A percentile compares a stretch with the other conserved stretches of the same genome.
Conservation (phyloP, 1,140 invertebrate genomes). For the Caenorhabditis briggsae region DNA sequence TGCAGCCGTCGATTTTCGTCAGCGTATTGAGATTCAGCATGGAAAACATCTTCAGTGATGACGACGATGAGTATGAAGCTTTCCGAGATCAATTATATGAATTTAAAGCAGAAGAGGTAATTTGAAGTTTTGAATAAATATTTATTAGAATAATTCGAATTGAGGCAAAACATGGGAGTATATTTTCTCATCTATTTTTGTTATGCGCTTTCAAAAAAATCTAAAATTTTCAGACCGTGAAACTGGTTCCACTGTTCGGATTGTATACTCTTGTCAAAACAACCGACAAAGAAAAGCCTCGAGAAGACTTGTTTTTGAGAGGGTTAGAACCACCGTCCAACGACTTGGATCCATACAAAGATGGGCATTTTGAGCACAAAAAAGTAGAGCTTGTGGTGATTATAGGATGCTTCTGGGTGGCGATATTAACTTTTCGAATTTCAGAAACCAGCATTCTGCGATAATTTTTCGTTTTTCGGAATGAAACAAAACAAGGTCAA, state of each 20-base stretch:
- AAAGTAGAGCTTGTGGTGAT: background rate
- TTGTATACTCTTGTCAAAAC: slow-evolving; percentile 5
- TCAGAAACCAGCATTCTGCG: background rate
- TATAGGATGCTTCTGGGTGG: background rate
- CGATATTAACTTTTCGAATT: background rate
- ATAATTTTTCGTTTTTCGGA: slow-evolving; percentile 32
- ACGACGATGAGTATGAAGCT: slow-evolving; percentile 11
- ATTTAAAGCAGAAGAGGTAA: background rate
- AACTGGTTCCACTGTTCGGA: slow-evolving; percentile 25
- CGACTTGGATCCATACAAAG: slow-evolving; percentile 41
- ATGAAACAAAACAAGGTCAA: slow-evolving; percentile 6
- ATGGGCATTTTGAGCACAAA: slow-evolving; percentile 5
- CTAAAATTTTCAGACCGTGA: background rate
- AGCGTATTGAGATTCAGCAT: background rate
- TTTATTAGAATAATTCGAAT: too few species aligned
- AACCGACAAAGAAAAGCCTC: background rate
- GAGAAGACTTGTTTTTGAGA: slow-evolving; percentile 23
- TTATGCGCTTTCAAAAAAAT: background rate
- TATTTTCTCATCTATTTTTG: background rate
- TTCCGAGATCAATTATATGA: background rate
- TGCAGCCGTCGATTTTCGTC: too few species aligned
- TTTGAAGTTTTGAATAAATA: too few species aligned
- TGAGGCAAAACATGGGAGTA: too few species aligned
- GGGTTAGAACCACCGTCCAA: background rate
- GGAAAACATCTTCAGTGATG: slow-evolving; percentile 24